Percentiles rank a stretch among this genome's conserved stretches.
Conservation (phyloP, 1,140 invertebrate genomes). For the Uloborus diversus region DNA sequence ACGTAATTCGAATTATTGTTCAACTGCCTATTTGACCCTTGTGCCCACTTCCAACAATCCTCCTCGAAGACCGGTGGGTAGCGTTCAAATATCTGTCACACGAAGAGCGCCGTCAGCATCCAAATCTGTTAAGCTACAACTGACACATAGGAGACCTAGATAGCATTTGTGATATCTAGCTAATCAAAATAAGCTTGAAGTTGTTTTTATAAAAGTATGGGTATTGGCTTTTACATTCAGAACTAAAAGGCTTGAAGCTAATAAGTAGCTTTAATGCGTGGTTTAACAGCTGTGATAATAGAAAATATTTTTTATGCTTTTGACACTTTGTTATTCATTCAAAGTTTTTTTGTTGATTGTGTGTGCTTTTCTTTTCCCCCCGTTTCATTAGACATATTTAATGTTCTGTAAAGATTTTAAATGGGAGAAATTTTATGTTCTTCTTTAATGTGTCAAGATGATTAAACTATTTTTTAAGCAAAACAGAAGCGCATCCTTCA, state of each 20-base stretch:
- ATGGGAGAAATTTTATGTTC: too few species aligned
- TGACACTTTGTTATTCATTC: too few species aligned
- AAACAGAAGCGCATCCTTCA: too few species aligned
- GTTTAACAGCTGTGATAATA: neutral
- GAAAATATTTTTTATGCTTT: too few species aligned
- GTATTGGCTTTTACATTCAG: neutral
- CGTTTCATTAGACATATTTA: too few species aligned
- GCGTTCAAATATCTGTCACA: conserved; percentile 44
- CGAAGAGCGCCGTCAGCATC: conserved; percentile 18
- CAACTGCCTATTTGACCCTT: conserved; percentile 5
- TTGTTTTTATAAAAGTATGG: neutral
- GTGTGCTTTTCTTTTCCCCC: too few species aligned
- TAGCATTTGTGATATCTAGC: conserved; percentile 9
- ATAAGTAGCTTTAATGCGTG: neutral
- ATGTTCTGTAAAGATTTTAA: too few species aligned
- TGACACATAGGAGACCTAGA: conserved; percentile 47
- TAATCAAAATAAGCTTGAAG: neutral
- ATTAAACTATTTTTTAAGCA: too few species aligned
- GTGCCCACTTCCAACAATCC: conserved; percentile 1
- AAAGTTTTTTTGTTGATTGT: too few species aligned
- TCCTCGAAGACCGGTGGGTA: conserved; percentile 35
- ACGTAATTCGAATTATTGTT: conserved; percentile 21
- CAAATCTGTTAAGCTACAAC: conserved; percentile 34
- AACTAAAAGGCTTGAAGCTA: neutral
- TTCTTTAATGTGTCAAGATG: too few species aligned